These are phyloP conservation scores for Percina caprodes DNA, from an alignment of 2,113 vertebrate species.

Conservation along the genomic window DNA sequence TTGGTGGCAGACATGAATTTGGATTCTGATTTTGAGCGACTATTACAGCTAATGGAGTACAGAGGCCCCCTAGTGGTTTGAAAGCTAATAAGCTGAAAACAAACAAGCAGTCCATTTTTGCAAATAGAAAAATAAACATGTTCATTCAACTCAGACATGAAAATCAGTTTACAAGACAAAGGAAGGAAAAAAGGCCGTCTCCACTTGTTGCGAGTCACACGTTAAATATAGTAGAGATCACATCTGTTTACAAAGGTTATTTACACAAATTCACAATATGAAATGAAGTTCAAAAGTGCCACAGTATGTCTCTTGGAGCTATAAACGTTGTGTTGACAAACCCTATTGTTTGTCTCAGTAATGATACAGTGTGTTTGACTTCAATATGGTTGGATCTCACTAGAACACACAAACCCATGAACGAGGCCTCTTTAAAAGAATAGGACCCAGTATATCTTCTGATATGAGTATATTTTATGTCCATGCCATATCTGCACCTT, in stretches of 20 bases:
- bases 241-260: constrained; percentile 71
- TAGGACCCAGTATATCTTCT: background rate
- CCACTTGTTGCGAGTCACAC: background rate
- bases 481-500: background rate
- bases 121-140: constrained; percentile 68
- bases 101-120: constrained; percentile 27
- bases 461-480: constrained; percentile 1
- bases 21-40: background rate
- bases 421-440: constrained; percentile 3
- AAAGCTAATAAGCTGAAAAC: background rate
- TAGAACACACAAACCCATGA: constrained; percentile 26
- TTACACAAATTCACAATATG: constrained; percentile 77
- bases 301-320: constrained; percentile 18
- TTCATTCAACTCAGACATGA: constrained; percentile 41
- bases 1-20: constrained; percentile 4
- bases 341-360: background rate
- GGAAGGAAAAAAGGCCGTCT: constrained; percentile 21
- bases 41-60: constrained; percentile 1
- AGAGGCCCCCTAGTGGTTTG: constrained; percentile 53
- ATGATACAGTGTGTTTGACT: background rate
- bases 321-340: constrained; percentile 6
- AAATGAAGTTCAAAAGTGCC: constrained; percentile 63
- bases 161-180: constrained; percentile 51
- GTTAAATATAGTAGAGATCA: constrained; percentile 49
- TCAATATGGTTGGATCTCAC: background rate